phyloP scores from a whole-genome alignment of 2,797 vertebrate genomes.

The Lutjanus campechanus region DNA sequence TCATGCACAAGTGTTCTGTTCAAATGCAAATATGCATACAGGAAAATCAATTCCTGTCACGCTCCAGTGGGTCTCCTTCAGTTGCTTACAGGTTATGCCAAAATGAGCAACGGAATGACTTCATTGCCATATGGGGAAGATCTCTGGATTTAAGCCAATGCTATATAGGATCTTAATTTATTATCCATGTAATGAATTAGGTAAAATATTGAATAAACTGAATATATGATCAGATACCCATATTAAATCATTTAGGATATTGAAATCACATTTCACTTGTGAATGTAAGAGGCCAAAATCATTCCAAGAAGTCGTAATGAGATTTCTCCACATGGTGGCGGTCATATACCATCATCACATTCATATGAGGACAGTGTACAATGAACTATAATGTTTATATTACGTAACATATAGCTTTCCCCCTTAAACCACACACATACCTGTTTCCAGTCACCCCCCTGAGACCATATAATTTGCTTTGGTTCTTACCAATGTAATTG shows the following conservation, averaged over 20 bases:
- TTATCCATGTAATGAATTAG: conserved; percentile 10
- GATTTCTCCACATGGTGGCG: conserved; percentile 73
- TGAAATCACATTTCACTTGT: conserved; percentile 6
- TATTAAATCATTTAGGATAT: conserved; percentile 4
- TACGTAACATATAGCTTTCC: not conserved
- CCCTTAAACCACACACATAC: not conserved
- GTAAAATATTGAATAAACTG: not conserved
- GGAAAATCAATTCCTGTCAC: conserved; percentile 70
- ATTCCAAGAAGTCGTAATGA: conserved; percentile 17
- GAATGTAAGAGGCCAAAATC: conserved; percentile 9
- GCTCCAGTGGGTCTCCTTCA: conserved; percentile 59
- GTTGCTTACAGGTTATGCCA: conserved; percentile 44
- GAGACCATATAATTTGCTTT: not conserved
- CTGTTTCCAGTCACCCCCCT: not conserved
- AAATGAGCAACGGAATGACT: conserved; percentile 37
- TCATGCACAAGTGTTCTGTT: conserved; percentile 67
- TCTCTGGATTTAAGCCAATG: conserved; percentile 23
- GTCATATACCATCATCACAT: conserved; percentile 39
- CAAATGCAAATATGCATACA: conserved; percentile 74
- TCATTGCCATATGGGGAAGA: conserved; percentile 25
- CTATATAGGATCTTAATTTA: conserved; percentile 18
- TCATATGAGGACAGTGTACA: not conserved
- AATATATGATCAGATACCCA: not conserved
- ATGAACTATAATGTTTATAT: not conserved
- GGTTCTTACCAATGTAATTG: conserved; percentile 1